Evolutionary conservation across 2,888 invertebrate species (phyloP).

Genomic region (Cactoblastis cactorum): DNA sequence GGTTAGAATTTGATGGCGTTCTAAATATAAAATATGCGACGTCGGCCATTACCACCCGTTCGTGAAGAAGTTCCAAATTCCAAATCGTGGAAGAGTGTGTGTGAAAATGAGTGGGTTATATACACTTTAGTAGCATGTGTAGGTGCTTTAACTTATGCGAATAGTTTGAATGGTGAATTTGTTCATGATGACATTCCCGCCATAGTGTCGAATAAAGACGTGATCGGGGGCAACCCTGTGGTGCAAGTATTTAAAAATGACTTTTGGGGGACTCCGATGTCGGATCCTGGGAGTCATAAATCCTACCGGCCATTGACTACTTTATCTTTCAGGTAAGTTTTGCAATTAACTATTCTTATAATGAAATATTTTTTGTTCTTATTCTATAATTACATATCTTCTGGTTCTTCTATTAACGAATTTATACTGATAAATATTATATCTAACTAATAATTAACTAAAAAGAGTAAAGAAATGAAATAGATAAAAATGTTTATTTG

Average conservation of each 20-base stretch:
- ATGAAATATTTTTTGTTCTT: background rate
- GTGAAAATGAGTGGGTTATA: slow-evolving; percentile 78
- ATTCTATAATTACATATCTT: background rate
- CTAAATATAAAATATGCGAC: slow-evolving; percentile 63
- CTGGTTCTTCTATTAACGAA: no score
- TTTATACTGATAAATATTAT: no score
- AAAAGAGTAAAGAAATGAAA: no score
- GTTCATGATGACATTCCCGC: slow-evolving; percentile 94
- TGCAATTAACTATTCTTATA: background rate
- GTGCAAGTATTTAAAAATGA: slow-evolving; percentile 85
- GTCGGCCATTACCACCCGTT: slow-evolving; percentile 64
- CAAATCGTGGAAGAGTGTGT: slow-evolving; percentile 49
- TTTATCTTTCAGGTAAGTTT: slow-evolving; percentile 89
- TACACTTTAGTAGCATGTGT: slow-evolving; percentile 83
- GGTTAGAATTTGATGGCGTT: background rate
- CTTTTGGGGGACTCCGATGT: slow-evolving; percentile 95
- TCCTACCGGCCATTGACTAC: slow-evolving; percentile 92
- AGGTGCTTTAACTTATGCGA: slow-evolving; percentile 84
- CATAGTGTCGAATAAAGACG: slow-evolving; percentile 89
- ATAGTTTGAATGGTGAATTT: slow-evolving; percentile 88
- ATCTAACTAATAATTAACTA: no score
- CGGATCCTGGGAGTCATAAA: slow-evolving; percentile 90
- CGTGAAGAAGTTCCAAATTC: slow-evolving; percentile 62
- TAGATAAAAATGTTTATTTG: no score
- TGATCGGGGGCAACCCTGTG: slow-evolving; percentile 82